Evolutionary conservation across 2,113 vertebrate species (phyloP).

Genomic region (Crypturellus undulatus): DNA sequence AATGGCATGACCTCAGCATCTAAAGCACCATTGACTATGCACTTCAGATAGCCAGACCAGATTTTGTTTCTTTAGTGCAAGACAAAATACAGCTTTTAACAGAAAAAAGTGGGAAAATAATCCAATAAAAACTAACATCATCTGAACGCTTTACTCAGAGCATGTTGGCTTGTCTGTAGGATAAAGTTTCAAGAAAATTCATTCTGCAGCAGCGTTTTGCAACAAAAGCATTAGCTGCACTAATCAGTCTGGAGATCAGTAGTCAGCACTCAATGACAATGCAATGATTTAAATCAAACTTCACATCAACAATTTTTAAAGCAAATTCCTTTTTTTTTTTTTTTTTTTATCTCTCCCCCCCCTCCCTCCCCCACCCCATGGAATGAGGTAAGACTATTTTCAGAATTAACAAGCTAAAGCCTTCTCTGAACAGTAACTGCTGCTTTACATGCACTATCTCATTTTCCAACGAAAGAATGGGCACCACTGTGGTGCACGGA

Average conservation of each 20-base stretch:
- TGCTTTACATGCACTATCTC: background rate
- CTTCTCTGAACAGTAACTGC: background rate
- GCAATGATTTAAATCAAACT: background rate
- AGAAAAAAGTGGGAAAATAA: too few relatives aligned
- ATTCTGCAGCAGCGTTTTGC: background rate
- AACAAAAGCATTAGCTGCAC: background rate
- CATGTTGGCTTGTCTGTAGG: background rate
- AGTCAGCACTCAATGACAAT: background rate
- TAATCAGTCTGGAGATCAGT: background rate
- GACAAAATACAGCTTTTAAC: background rate
- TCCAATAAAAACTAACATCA: too few relatives aligned
- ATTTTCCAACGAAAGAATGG: background rate
- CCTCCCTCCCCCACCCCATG: too few relatives aligned
- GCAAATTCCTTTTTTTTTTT: background rate
- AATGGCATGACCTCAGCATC: background rate
- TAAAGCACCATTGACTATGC: background rate
- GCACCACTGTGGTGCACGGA: fast-evolving
- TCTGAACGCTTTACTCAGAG: background rate
- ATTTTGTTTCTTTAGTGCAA: background rate
- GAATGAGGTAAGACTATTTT: background rate
- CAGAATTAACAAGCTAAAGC: background rate
- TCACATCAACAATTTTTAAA: background rate
- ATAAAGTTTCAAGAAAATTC: background rate
- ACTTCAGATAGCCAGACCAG: background rate
- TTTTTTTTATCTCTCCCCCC: too few relatives aligned